Percentiles rank a stretch among this genome's conserved stretches.
These are phyloP conservation scores for Aspidiotus destructor DNA, from an alignment of 2,888 invertebrate genomes.

Conservation along the genomic window DNA sequence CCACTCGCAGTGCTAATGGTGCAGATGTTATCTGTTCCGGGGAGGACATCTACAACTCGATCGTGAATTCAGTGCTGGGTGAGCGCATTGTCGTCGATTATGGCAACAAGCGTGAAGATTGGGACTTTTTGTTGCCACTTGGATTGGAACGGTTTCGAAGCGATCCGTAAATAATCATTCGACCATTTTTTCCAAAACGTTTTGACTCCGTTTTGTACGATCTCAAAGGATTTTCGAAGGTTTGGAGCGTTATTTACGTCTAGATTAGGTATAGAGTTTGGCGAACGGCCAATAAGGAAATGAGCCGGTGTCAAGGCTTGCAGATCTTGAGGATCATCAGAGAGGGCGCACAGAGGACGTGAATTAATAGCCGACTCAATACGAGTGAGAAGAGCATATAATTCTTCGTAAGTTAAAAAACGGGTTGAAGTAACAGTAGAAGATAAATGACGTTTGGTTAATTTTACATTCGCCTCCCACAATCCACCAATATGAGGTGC, in stretches of 20 bases:
- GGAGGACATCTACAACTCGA: not conserved
- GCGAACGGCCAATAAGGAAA: not conserved
- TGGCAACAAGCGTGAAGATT: not conserved
- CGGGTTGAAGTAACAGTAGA: not conserved
- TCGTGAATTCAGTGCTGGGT: not conserved
- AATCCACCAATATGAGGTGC: too few relatives aligned
- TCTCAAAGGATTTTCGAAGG: too few relatives aligned
- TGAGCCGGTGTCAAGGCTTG: too few relatives aligned
- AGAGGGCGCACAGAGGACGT: too few relatives aligned
- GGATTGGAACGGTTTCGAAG: not conserved
- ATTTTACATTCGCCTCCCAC: not conserved
- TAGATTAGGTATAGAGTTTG: not conserved
- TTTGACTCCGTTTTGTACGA: not conserved
- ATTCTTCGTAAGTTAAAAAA: not conserved
- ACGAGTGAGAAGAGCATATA: too few relatives aligned
- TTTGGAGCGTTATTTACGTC: not conserved
- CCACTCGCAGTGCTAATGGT: not conserved
- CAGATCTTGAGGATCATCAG: too few relatives aligned
- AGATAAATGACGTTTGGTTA: not conserved
- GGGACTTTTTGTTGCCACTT: not conserved
- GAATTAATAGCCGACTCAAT: too few relatives aligned
- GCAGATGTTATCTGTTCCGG: not conserved
- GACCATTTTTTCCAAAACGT: not conserved
- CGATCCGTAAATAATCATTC: not conserved
- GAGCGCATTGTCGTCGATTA: not conserved